Evolutionary conservation across 2,888 invertebrate species (phyloP).

Genomic region (Synanthedon formicaeformis): DNA sequence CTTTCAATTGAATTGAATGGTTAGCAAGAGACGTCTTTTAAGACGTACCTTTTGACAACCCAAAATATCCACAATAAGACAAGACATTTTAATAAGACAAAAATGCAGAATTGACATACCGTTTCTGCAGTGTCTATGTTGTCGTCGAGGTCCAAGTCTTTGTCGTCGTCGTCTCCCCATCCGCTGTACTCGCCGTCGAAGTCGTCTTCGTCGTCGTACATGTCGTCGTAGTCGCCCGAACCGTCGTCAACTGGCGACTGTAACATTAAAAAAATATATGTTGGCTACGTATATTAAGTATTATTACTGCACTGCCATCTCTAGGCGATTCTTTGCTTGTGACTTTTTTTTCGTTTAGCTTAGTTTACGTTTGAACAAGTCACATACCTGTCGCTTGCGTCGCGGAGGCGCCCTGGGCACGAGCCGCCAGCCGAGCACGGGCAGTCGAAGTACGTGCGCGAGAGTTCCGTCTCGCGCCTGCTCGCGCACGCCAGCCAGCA

Average conservation of each 20-base stretch:
- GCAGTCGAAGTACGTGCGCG: constrained; percentile 74
- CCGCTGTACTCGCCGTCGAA: constrained; percentile 48
- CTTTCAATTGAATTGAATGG: too few relatives aligned
- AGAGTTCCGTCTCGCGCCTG: constrained; percentile 80
- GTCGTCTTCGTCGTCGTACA: constrained; percentile 48
- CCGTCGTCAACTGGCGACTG: constrained; percentile 39
- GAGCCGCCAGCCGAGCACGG: constrained; percentile 80
- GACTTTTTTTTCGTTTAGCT: too few relatives aligned
- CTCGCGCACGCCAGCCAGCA: constrained; percentile 76
- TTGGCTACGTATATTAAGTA: too few relatives aligned
- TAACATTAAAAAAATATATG: too few relatives aligned
- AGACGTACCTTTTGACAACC: too few relatives aligned
- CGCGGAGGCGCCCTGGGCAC: constrained; percentile 40
- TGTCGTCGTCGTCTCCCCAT: constrained; percentile 20
- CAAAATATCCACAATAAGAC: too few relatives aligned
- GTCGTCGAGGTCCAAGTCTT: constrained; percentile 35
- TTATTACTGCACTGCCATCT: too few relatives aligned
- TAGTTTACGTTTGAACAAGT: background rate
- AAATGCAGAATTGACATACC: constrained; percentile 26
- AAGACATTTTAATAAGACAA: too few relatives aligned
- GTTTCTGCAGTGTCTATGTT: constrained; percentile 24
- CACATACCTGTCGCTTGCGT: constrained; percentile 46
- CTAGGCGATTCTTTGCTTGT: too few relatives aligned
- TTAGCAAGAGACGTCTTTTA: too few relatives aligned
- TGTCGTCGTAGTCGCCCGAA: constrained; percentile 52